Base-by-base conservation (phyloP, 2,113 vertebrate genomes). In the Muntiacus muntjak region DNA sequence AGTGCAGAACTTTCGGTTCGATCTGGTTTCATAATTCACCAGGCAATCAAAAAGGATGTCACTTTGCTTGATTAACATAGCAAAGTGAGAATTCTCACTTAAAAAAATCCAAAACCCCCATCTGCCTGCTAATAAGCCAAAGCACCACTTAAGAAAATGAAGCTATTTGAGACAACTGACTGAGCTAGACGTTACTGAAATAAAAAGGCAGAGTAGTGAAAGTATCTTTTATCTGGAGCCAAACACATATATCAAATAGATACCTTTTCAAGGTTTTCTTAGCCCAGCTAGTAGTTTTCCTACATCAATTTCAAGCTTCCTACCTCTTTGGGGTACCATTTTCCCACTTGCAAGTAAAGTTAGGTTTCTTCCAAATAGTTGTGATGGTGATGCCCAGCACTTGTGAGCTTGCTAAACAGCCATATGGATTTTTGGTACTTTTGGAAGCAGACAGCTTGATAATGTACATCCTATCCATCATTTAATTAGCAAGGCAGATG, bases 401-500 rank as follows among this genome's bases (percentile, higher is more conserved):
- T 57, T 82, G 60, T 89, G 96, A 98, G 97, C 95, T 94, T 95
- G 74, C 79, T 96, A 92, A 97, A 97, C 57, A 96, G 43, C 87
- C 90, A 97, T 92, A 96, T 83, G 92, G 87, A 52, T 33, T 94
- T 93, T 71, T 90, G 83, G 81, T 97, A 85, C 92, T 91, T 93
- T 95, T 62, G 55, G 95, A 97, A 96, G 55, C 71, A 94, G 55
- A 78, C 21, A 88, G 25, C 64, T 89, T 43, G 28, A 33, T 92
- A 91, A 86, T 25, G 30, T 43, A 45, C 21, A 87, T 50, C 52
- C 26, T 17, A 60, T 36, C 86, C 13, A 33, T 33, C 45, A 83
- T n/a, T 79, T 94, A 91, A 91, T 95, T 89, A 93, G 84, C 76
- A 78, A 96, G 25, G 78, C 60, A 71, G 57, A 94, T 47, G 33